These are phyloP conservation scores for Lepidiolamprologus cunningtoni DNA, from an alignment of 2,113 vertebrate species.

Conservation along the genomic window DNA sequence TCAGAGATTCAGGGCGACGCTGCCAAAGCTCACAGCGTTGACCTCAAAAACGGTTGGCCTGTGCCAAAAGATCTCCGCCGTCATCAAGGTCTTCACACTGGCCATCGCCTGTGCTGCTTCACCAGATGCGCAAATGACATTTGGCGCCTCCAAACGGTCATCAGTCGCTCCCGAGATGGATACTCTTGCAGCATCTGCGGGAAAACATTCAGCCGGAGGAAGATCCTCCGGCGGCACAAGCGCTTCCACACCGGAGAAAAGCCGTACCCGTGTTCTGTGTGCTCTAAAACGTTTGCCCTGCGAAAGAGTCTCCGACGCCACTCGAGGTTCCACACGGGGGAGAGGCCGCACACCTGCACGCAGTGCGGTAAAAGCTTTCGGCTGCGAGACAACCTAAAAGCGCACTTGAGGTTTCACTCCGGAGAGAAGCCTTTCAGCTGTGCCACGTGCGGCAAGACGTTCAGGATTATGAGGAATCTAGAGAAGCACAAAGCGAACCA, in stretches of 20 bases:
- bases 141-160: slow-evolving; percentile 55
- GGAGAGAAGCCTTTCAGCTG: slow-evolving; percentile 69
- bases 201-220: slow-evolving; percentile 62
- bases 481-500: slow-evolving; percentile 50
- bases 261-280: slow-evolving; percentile 56
- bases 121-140: slow-evolving; percentile 35
- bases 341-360: slow-evolving; percentile 60
- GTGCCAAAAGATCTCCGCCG: slow-evolving; percentile 61
- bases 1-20: not conserved
- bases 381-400: slow-evolving; percentile 63
- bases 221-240: slow-evolving; percentile 64
- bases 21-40: not conserved
- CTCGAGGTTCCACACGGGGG: slow-evolving; percentile 64
- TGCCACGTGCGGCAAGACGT: slow-evolving; percentile 49
- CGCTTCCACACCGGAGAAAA: slow-evolving; percentile 68
- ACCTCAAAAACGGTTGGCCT: not conserved
- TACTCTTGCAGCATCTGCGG: slow-evolving; percentile 53
- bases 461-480: slow-evolving; percentile 63
- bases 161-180: slow-evolving; percentile 12
- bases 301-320: slow-evolving; percentile 67
- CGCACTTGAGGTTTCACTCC: slow-evolving; percentile 65
- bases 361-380: slow-evolving; percentile 67
- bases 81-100: slow-evolving; percentile 66
- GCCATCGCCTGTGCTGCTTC: slow-evolving; percentile 70
- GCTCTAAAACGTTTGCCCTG: slow-evolving; percentile 60